A percentile compares a stretch with the other conserved stretches of the same genome.
Conservation (phyloP, 2,113 vertebrate genomes). For the Ranitomeya imitator region DNA sequence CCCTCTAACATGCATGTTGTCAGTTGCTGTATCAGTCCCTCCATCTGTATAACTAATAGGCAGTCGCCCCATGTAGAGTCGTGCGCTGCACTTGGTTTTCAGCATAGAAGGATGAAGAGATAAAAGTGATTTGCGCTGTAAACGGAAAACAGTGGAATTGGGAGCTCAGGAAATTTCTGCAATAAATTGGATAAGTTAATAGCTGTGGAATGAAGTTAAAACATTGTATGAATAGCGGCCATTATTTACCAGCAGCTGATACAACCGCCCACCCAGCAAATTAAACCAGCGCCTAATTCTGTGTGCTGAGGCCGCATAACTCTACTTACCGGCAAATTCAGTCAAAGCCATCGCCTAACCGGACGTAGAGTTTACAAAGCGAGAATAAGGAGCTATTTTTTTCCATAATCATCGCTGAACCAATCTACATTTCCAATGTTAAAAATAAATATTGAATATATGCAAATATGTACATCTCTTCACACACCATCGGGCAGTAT, state of each 20-base stretch:
- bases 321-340: neutral
- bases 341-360: neutral
- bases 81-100: neutral
- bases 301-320: neutral
- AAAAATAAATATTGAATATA: neutral
- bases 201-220: slow-evolving; percentile 25
- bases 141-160: neutral
- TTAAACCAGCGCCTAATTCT: neutral
- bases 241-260: slow-evolving; percentile 12
- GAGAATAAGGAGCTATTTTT: neutral
- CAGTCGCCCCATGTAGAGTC: neutral
- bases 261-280: neutral
- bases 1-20: neutral
- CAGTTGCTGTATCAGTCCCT: neutral
- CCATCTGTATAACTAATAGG: neutral
- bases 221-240: neutral
- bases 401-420: neutral
- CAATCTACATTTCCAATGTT: neutral
- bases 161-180: neutral
- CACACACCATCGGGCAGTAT: neutral
- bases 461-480: too few relatives aligned
- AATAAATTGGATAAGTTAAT: slow-evolving; percentile 31
- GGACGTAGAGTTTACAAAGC: neutral
- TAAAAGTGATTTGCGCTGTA: slow-evolving; percentile 30
- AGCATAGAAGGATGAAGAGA: neutral